These are phyloP conservation scores for Varroa destructor DNA, from an alignment of 1,140 invertebrate species.

Conservation along the genomic window DNA sequence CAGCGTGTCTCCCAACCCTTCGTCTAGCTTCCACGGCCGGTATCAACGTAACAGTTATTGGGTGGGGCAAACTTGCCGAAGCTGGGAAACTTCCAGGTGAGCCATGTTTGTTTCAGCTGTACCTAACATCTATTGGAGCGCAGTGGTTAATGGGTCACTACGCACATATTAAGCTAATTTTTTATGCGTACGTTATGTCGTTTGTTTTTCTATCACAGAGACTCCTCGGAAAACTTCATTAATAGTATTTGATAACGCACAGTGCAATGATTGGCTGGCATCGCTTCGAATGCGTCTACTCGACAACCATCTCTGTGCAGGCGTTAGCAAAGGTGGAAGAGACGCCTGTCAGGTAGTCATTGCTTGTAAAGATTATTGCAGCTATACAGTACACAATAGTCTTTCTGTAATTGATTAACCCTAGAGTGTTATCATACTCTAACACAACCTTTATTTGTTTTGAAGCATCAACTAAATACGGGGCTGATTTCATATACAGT, in stretches of 20 bases:
- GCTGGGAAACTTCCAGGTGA: conserved; percentile 18
- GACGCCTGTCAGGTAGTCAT: conserved; percentile 55
- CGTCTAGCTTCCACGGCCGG: conserved; percentile 44
- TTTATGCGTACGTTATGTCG: no score
- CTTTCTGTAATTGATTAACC: no score
- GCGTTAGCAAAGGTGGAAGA: conserved; percentile 53
- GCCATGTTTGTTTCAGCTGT: background rate
- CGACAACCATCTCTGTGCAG: conserved; percentile 58
- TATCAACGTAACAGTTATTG: conserved; percentile 69
- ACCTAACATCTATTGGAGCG: no score
- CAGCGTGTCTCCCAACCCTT: conserved; percentile 9
- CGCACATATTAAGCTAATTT: no score
- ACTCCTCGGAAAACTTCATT: conserved; percentile 13
- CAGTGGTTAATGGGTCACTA: no score
- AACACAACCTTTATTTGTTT: no score
- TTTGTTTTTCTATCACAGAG: background rate
- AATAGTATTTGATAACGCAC: conserved; percentile 8
- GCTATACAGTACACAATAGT: no score
- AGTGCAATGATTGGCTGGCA: conserved; percentile 17
- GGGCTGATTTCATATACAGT: no score
- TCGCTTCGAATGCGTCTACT: conserved; percentile 41
- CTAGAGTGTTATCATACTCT: no score
- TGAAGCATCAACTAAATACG: no score
- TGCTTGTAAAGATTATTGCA: no score
- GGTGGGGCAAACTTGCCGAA: conserved; percentile 52